Percentiles rank a stretch among this genome's conserved stretches.
These are phyloP conservation scores for Drosophila subquinaria DNA, from an alignment of 2,888 invertebrate genomes.

Conservation along the genomic window DNA sequence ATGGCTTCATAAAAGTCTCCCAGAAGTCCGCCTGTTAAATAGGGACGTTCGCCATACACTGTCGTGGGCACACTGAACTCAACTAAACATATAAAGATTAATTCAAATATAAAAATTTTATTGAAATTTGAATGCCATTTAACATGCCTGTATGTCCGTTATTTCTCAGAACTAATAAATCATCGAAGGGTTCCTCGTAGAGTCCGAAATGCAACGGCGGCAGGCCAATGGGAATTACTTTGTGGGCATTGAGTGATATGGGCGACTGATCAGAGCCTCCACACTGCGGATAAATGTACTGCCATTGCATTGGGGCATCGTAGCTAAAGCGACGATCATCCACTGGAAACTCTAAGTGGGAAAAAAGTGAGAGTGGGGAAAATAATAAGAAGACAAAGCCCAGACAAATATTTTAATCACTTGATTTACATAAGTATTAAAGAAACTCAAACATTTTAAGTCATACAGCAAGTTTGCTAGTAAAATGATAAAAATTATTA, in stretches of 20 bases:
- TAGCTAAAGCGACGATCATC: slow-evolving; percentile 67
- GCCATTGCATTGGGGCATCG: slow-evolving; percentile 86
- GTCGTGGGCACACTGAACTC: slow-evolving; percentile 76
- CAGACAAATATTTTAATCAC: not conserved
- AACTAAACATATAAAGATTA: slow-evolving; percentile 47
- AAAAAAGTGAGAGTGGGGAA: not conserved
- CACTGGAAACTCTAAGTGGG: slow-evolving; percentile 46
- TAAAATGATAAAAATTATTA: not conserved
- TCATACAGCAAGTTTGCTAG: not conserved
- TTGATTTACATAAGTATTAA: too few relatives aligned
- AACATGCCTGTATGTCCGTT: slow-evolving; percentile 88
- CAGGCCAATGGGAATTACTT: slow-evolving; percentile 61
- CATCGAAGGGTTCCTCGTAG: slow-evolving; percentile 88
- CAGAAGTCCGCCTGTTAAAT: slow-evolving; percentile 71
- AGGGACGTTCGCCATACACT: slow-evolving; percentile 68
- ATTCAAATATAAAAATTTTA: not conserved
- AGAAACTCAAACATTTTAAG: too few relatives aligned
- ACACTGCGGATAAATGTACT: slow-evolving; percentile 87
- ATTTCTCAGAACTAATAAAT: slow-evolving; percentile 88
- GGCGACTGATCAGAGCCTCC: slow-evolving; percentile 89
- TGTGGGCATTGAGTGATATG: slow-evolving; percentile 67
- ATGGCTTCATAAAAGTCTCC: slow-evolving; percentile 72
- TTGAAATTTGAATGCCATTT: not conserved
- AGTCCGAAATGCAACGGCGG: slow-evolving; percentile 89
- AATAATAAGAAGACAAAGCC: not conserved